phyloP scores from a whole-genome alignment of 2,888 invertebrate species.

The Acanthosoma haemorrhoidale region DNA sequence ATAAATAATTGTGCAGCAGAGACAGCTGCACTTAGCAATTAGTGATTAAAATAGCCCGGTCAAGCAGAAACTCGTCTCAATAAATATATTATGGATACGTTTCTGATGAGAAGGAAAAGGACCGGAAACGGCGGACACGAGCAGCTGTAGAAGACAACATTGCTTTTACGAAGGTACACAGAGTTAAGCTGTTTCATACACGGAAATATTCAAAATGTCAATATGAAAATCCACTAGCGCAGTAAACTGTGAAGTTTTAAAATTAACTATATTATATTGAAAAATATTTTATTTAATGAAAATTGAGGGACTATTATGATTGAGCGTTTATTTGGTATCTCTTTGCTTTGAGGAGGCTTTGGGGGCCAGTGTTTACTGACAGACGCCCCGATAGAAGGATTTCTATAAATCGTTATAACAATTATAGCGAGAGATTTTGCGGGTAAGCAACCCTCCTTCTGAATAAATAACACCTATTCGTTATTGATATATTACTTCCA shows the following conservation, averaged over 20 bases:
- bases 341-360: conserved; percentile 22
- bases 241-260: no score
- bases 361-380: conserved; percentile 27
- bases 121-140: conserved; percentile 36
- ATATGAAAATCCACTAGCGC: no score
- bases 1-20: background rate
- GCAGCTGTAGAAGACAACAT: no score
- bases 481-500: background rate
- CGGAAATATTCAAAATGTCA: no score
- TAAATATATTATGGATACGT: conserved; percentile 11
- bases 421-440: background rate
- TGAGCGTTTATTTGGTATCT: no score
- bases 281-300: background rate
- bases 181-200: no score
- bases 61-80: background rate
- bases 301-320: no score
- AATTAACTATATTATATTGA: background rate
- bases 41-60: background rate
- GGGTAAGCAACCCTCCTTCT: background rate
- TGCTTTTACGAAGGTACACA: no score
- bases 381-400: conserved; percentile 16
- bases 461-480: background rate
- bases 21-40: conserved; percentile 6
- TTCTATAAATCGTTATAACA: background rate
- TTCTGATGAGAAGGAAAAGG: conserved; percentile 31